These are phyloP conservation scores for Cynopterus brachyotis DNA, from an alignment of 2,113 vertebrate genomes.

Conservation along the genomic window DNA sequence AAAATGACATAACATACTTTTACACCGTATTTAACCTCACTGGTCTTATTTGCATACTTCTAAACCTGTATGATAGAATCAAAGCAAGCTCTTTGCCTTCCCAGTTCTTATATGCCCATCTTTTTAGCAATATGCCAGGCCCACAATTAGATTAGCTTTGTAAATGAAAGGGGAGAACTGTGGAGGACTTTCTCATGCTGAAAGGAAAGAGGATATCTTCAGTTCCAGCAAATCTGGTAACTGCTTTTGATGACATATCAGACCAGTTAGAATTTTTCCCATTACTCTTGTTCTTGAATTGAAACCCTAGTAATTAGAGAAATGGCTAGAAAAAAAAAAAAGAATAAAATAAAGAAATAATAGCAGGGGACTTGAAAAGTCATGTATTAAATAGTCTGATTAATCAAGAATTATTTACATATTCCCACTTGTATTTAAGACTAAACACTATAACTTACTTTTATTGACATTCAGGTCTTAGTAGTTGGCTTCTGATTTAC, in stretches of 20 bases:
- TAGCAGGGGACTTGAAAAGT: not conserved
- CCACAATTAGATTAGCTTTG: not conserved
- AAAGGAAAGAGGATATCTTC: not conserved
- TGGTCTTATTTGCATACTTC: not conserved
- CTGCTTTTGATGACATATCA: not conserved
- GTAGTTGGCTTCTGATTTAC: not conserved
- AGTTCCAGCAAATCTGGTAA: constrained; percentile 11
- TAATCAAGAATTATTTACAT: constrained; percentile 30
- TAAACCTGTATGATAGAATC: not conserved
- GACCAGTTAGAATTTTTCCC: not conserved
- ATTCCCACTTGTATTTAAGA: not conserved
- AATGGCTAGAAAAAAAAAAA: not conserved
- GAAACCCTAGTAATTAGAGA: constrained; percentile 8
- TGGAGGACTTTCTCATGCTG: not conserved
- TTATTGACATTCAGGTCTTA: constrained; percentile 7
- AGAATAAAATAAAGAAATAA: not conserved
- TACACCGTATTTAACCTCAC: not conserved
- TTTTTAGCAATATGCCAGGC: not conserved
- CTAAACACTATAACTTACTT: not conserved
- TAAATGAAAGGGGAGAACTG: constrained; percentile 18
- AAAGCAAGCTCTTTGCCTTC: not conserved
- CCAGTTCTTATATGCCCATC: not conserved
- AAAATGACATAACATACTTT: not conserved
- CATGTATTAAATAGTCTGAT: not conserved
- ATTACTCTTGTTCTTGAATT: constrained; percentile 24